Conservation (phyloP, 2,888 invertebrate species). For the Machimus atricapillus region DNA sequence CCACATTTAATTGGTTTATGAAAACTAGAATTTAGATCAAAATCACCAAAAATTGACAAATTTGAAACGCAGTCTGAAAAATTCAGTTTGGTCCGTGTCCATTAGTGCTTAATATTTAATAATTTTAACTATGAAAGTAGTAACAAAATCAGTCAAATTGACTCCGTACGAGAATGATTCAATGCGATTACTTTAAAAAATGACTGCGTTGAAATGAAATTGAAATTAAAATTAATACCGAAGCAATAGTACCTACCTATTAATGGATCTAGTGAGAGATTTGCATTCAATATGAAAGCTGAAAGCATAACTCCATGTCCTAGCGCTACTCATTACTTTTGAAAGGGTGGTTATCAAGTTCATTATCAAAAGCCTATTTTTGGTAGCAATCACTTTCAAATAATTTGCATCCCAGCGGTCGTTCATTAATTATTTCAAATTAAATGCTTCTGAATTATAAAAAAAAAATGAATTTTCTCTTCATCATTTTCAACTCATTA, state of each 20-base stretch:
- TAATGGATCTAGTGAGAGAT: background rate
- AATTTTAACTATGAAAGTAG: no score
- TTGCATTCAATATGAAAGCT: background rate
- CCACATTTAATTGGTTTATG: background rate
- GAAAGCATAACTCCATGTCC: background rate
- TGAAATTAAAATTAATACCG: no score
- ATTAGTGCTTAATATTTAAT: background rate
- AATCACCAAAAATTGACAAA: background rate
- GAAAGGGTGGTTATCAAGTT: background rate
- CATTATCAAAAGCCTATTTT: background rate
- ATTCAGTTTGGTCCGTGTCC: background rate
- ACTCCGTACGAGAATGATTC: no score
- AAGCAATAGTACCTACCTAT: no score
- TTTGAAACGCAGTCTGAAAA: no score
- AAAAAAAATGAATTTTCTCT: no score
- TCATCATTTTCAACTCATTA: no score
- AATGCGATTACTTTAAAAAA: no score
- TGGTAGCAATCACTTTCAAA: background rate
- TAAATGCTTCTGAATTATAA: no score
- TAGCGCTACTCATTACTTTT: background rate
- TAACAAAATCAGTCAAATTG: no score
- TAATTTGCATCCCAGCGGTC: background rate
- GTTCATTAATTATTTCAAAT: no score
- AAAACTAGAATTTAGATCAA: background rate
- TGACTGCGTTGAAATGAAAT: no score